Evolutionary conservation across 2,888 invertebrate species (phyloP).

Genomic region (Erebia aethiops): DNA sequence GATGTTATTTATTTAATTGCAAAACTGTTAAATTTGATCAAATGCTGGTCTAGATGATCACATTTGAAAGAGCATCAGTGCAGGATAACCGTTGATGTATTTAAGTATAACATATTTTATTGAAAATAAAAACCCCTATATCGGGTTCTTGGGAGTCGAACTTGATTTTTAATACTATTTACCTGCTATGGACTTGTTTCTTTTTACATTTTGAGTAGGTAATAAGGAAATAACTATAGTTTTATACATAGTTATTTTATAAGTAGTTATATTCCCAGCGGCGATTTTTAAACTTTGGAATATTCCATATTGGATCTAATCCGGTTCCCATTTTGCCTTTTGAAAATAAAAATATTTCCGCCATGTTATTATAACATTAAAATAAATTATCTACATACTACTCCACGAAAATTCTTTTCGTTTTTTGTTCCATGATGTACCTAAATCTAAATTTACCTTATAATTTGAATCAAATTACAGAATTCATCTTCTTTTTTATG

Average conservation of each 20-base stretch:
- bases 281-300: not conserved
- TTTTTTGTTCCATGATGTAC: not conserved
- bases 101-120: not conserved
- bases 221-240: slow-evolving; percentile 2
- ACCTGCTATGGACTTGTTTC: not conserved
- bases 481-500: no score
- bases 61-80: not conserved
- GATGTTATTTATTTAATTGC: no score
- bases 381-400: not conserved
- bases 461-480: not conserved
- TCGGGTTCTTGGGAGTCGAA: not conserved
- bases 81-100: not conserved
- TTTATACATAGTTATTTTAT: not conserved
- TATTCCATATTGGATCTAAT: not conserved
- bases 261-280: not conserved
- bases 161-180: slow-evolving; percentile 4
- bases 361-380: not conserved
- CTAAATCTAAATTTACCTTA: not conserved
- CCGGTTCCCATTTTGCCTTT: not conserved
- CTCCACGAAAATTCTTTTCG: not conserved
- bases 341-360: not conserved
- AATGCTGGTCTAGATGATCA: not conserved
- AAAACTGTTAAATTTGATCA: no score
- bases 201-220: not conserved
- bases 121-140: slow-evolving; percentile 1